phyloP scores from a whole-genome alignment of 2,888 invertebrate genomes.

The Sminthurinus aureus region DNA sequence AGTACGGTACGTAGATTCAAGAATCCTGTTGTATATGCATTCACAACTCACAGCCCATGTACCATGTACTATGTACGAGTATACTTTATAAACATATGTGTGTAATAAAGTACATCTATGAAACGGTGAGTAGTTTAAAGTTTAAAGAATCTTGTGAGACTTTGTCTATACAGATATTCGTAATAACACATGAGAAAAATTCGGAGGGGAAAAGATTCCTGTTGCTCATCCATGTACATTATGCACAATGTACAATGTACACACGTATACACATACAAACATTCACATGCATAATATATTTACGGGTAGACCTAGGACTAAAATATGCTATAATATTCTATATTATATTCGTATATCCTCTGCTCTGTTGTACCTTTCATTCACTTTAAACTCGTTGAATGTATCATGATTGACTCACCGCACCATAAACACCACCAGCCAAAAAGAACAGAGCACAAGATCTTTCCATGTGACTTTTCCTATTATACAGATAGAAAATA shows the following conservation, averaged over 20 bases:
- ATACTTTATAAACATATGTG: background rate
- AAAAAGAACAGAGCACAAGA: too few species aligned
- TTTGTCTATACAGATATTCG: constrained; percentile 18
- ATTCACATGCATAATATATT: too few species aligned
- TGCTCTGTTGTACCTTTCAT: too few species aligned
- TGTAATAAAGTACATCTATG: background rate
- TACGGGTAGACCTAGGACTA: too few species aligned
- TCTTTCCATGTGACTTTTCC: too few species aligned
- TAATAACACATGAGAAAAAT: constrained; percentile 10
- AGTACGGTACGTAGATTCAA: background rate
- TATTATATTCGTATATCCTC: too few species aligned
- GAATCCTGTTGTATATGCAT: background rate
- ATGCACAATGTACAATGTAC: too few species aligned
- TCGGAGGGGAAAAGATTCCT: constrained; percentile 33
- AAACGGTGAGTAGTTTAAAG: background rate
- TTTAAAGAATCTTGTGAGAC: constrained; percentile 6
- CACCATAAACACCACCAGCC: constrained; percentile 3
- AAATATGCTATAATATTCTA: too few species aligned
- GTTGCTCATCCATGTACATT: background rate
- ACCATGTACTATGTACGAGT: too few species aligned
- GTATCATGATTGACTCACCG: constrained; percentile 40
- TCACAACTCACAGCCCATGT: too few species aligned
- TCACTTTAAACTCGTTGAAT: background rate
- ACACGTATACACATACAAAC: background rate
- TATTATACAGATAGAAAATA: background rate